Evolutionary conservation across 2,888 invertebrate genomes (phyloP).

Genomic region (Kuschelorhynchus macadamiae): DNA sequence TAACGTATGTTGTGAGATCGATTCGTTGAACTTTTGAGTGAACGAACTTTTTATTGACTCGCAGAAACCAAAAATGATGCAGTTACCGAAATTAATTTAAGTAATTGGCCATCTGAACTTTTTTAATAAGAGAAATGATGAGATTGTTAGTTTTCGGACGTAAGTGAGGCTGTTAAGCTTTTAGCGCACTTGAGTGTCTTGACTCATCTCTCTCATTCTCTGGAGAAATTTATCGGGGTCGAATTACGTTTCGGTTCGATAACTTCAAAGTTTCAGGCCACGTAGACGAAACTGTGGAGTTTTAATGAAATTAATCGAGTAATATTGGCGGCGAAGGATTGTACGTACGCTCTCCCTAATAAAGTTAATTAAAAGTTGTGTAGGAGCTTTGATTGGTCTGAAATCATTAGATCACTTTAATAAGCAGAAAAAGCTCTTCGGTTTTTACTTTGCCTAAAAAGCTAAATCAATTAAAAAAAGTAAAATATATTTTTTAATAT

Average conservation of each 20-base stretch:
- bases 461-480: too few species aligned
- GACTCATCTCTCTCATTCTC: conserved; percentile 36
- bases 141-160: conserved; percentile 32
- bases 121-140: conserved; percentile 45
- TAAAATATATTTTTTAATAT: too few species aligned
- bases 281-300: conserved; percentile 29
- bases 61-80: conserved; percentile 47
- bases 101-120: conserved; percentile 50
- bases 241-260: conserved; percentile 34
- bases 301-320: conserved; percentile 34
- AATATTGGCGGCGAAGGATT: background rate
- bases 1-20: conserved; percentile 46
- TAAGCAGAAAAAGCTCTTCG: too few species aligned
- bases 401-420: background rate
- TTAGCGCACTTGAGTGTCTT: conserved; percentile 27
- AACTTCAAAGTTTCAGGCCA: conserved; percentile 30
- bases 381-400: conserved; percentile 6
- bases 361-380: conserved; percentile 17
- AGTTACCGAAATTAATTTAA: conserved; percentile 41
- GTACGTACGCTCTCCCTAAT: background rate
- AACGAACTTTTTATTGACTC: conserved; percentile 58
- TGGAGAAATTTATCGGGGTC: conserved; percentile 36
- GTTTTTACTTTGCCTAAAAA: too few species aligned
- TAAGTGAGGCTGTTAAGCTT: conserved; percentile 28
- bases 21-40: conserved; percentile 56